Base-by-base conservation (phyloP, 2,113 vertebrate species). In the Ploceus nigricollis region DNA sequence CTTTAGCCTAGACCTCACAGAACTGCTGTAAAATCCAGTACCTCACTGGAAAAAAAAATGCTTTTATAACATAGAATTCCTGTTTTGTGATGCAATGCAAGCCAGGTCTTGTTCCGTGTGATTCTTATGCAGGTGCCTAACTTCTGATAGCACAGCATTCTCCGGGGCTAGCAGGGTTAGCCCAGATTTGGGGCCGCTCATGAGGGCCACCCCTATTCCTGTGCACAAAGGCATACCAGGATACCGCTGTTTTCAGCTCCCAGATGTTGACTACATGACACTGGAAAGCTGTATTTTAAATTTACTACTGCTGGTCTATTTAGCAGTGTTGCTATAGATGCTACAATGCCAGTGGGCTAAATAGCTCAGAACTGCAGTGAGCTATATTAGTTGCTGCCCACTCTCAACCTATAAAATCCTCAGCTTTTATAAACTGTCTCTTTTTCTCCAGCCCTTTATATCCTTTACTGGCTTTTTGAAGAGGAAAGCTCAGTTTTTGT, bases 101-200 rank as follows among this genome's bases (percentile, higher is more conserved):
- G 28, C 27, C 11, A 22, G 24, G 30, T 23, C 21, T 84, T 1
- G 0, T 45, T 84, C 54, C 30, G 64, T 2, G 0, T 15, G 11
- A 15, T 88, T 28, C 54, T 82, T 53, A 27, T 2, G 20, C 23
- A 65, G 50, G 20, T 61, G 18, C 23, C 37, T 35, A 15, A 31
- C 14, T 84, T 35, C 35, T 68, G 47, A 33, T 5, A 57, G 33
- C 8, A 10, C 10, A 47, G 17, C 21, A 44, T 70, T 72, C 21
- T 75, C 42, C 66, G 31, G 47, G 80, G 54, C 50, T 79, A 58
- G 8, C 13, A 61, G 57, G 25, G 19, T 39, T 76, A 71, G 39
- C 33, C 15, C 23, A 44, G 48, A 25, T 81, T 87, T 90, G 19
- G 35, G 79, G 16, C 7, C 6, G 24, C 51, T 79, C 6, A 2